Evolutionary conservation across 2,113 vertebrate species (phyloP), one percentile per base, ranked within the genome.

Genomic region (Tympanuchus pallidicinctus): DNA sequence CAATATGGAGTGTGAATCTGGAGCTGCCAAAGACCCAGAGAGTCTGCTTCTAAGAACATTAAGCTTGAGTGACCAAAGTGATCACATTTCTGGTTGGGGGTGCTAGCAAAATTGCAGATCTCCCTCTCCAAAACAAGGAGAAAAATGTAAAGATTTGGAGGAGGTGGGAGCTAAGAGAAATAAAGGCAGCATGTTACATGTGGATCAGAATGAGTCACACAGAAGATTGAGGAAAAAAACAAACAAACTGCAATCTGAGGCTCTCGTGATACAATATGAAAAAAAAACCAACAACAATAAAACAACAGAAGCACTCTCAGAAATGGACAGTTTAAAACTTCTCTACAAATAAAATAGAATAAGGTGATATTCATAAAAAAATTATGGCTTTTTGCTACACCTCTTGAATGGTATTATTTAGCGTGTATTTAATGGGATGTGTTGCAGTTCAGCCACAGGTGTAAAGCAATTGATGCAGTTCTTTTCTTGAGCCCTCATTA

Each of bases 401-500:
- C 14, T 77, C 75, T 22, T 0, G 0, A 60, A 13, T 4, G 28
- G 69, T 19, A 20, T 47, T 18, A 20, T 47, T 63, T 0, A 0
- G 52, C 0, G 0, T 32, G 65, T 92, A 71, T 65, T 65, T 82
- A 81, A 90, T 28, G 65, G 77, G 74, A 54, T 42, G 54, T 0
- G 0, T 5, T 38, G 77, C 89, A 79, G 77, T 59, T 79, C 81
- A 66, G 74, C 77, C 9, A 2, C 96, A 95, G 88, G 95, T 92
- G 87, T 50, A 84, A 76, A 89, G 84, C 63, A 82, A 93, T 85
- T 32, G 43, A 73, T 85, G 83, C 81, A 45, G 79, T 87, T 89
- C 92, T 95, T 89, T 76, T 94, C 95, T 84, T 2, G 34, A 85
- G 91, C 91, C 59, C n/a, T 96, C 86, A 85, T 95, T 96, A 92